A percentile compares a stretch with the other conserved stretches of the same genome.
Conservation (phyloP, 2,113 vertebrate genomes). For the Neogale vison region DNA sequence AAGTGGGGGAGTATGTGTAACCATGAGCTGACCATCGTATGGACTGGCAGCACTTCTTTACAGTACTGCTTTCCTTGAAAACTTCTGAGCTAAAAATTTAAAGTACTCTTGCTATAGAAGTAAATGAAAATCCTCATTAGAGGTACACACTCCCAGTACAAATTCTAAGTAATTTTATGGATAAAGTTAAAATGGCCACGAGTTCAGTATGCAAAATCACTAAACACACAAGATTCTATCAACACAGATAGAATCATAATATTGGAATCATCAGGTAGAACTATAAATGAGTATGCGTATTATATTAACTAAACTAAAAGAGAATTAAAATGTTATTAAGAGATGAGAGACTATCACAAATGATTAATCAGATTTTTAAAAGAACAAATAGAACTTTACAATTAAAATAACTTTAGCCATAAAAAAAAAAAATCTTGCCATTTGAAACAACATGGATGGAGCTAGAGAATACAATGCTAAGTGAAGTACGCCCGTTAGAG, state of each 20-base stretch:
- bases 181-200: not conserved
- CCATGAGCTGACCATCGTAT: not conserved
- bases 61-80: not conserved
- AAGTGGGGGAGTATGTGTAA: not conserved
- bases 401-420: not conserved
- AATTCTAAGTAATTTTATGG: not conserved
- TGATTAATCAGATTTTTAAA: not conserved
- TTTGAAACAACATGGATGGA: not conserved
- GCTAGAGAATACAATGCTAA: not conserved
- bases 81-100: not conserved
- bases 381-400: not conserved
- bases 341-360: not conserved
- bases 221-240: not conserved
- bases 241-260: not conserved
- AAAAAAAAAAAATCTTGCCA: not conserved
- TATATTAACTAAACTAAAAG: conserved; percentile 39
- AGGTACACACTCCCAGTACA: not conserved
- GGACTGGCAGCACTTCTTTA: not conserved
- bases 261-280: not conserved
- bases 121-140: not conserved
- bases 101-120: not conserved
- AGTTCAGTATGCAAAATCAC: not conserved
- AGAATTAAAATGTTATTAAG: conserved; percentile 13
- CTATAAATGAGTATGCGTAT: not conserved
- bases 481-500: not conserved